phyloP scores from a whole-genome alignment of 2,797 vertebrate species.

The Ctenosaura bakeri region DNA sequence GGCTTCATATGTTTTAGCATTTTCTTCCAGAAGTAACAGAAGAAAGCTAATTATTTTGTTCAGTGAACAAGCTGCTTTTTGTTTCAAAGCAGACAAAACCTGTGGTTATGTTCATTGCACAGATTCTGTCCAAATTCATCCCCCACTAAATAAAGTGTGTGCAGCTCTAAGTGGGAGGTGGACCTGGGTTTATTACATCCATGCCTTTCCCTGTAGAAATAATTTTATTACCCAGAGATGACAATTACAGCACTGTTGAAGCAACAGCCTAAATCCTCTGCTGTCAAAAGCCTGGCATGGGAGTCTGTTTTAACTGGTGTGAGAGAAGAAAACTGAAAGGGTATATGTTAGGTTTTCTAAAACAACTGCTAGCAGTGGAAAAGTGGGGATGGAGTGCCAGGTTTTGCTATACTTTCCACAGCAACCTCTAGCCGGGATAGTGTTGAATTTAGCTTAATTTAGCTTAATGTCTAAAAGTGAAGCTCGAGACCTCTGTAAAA shows the following conservation, averaged over 20 bases:
- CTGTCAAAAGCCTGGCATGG: not conserved
- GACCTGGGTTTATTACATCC: not conserved
- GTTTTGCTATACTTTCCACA: slow-evolving; percentile 16
- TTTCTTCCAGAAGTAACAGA: not conserved
- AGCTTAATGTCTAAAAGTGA: not conserved
- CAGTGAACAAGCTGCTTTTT: not conserved
- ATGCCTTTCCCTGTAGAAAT: not conserved
- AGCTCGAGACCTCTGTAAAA: not conserved
- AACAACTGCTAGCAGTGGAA: slow-evolving; percentile 18
- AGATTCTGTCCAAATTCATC: not conserved
- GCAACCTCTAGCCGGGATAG: not conserved
- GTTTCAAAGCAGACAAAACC: not conserved
- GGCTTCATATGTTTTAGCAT: not conserved
- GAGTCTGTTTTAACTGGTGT: slow-evolving; percentile 8
- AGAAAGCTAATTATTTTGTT: not conserved
- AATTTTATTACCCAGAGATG: not conserved
- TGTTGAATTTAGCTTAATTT: not conserved
- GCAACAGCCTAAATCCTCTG: slow-evolving; percentile 22
- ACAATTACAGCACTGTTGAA: slow-evolving; percentile 33
- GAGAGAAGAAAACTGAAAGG: slow-evolving; percentile 19
- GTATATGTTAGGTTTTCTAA: slow-evolving; percentile 30
- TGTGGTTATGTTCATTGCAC: not conserved
- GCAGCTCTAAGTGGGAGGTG: slow-evolving; percentile 8
- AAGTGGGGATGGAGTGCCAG: slow-evolving; percentile 3
- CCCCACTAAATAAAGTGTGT: slow-evolving; percentile 3